Evolutionary conservation across 2,797 vertebrate species (phyloP).

Genomic region (Potorous gilbertii): DNA sequence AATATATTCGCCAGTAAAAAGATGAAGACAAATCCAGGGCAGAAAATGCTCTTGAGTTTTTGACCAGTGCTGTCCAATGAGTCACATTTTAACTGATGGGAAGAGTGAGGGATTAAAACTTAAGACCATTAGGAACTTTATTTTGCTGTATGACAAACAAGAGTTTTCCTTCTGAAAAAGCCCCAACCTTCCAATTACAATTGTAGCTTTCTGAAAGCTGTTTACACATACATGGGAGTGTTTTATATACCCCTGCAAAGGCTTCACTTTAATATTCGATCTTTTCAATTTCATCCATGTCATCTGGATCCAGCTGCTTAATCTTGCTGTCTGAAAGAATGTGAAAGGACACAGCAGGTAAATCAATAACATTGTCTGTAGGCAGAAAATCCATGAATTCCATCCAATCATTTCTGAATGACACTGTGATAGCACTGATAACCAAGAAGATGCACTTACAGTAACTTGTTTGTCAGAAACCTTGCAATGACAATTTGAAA

Average conservation of each 20-base stretch:
- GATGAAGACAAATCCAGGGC: constrained; percentile 21
- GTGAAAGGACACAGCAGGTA: not conserved
- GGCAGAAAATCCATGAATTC: not conserved
- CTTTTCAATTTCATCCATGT: constrained; percentile 83
- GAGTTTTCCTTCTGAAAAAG: constrained; percentile 55
- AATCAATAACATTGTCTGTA: not conserved
- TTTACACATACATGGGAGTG: constrained; percentile 47
- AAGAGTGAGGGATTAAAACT: constrained; percentile 47
- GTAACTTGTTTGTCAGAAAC: not conserved
- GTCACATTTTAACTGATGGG: constrained; percentile 46
- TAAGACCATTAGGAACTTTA: constrained; percentile 49
- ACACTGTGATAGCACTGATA: not conserved
- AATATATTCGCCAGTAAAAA: constrained; percentile 7
- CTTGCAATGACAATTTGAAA: not conserved
- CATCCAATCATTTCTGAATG: not conserved
- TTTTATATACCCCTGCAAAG: constrained; percentile 4
- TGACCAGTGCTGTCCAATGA: constrained; percentile 59
- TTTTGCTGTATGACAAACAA: constrained; percentile 51
- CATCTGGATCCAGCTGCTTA: constrained; percentile 78
- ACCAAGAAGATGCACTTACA: not conserved
- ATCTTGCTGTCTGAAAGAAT: constrained; percentile 81
- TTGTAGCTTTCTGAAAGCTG: constrained; percentile 35
- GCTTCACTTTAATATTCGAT: constrained; percentile 74
- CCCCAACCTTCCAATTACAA: constrained; percentile 58
- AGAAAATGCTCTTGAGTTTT: constrained; percentile 47